Percentiles rank a stretch among this genome's conserved stretches.
Conservation (phyloP, 2,113 vertebrate species). For the Lasiurus cinereus region DNA sequence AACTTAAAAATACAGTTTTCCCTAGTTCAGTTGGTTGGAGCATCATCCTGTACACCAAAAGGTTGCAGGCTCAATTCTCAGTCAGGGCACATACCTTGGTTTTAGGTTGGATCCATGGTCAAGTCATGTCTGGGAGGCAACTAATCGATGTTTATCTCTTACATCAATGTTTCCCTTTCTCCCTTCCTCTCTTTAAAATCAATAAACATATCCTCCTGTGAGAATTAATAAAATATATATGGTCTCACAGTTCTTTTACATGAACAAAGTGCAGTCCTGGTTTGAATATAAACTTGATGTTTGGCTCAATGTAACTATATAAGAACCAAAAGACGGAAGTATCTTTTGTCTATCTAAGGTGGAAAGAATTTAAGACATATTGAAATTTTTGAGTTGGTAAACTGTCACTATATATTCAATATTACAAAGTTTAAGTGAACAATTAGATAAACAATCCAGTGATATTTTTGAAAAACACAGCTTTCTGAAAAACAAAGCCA, state of each 20-base stretch:
- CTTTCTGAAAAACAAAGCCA: neutral
- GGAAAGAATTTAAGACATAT: neutral
- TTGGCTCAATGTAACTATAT: neutral
- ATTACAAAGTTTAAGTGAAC: constrained; percentile 15
- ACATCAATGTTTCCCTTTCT: neutral
- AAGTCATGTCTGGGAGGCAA: neutral
- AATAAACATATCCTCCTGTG: too few relatives aligned
- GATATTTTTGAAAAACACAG: neutral
- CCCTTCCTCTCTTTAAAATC: neutral
- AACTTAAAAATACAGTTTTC: neutral
- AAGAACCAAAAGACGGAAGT: neutral
- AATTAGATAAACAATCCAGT: neutral
- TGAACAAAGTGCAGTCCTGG: neutral
- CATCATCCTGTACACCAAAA: neutral
- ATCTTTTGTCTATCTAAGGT: neutral
- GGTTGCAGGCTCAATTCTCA: neutral
- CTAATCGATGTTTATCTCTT: neutral
- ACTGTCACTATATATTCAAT: neutral
- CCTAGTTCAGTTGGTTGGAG: neutral
- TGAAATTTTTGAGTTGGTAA: neutral
- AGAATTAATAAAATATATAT: neutral
- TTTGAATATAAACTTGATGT: neutral
- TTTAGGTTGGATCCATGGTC: neutral
- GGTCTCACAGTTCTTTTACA: neutral
- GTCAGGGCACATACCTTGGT: neutral